These are phyloP conservation scores for Triplophysa siluroides DNA, from an alignment of 2,113 vertebrate genomes.

Conservation along the genomic window DNA sequence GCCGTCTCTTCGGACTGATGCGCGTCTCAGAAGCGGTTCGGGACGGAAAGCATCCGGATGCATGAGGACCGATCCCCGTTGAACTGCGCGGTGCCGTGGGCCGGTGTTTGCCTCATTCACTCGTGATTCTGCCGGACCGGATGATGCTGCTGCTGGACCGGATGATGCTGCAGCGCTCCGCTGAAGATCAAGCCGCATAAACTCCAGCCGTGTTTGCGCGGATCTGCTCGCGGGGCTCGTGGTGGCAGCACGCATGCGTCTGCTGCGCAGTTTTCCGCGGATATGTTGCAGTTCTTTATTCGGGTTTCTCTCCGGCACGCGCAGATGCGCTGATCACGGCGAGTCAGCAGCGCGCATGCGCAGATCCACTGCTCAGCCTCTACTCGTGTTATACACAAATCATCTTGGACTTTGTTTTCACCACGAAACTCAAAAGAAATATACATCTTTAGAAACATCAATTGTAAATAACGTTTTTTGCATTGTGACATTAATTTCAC, in stretches of 20 bases:
- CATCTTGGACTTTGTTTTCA: constrained; percentile 48
- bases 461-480: too few species aligned
- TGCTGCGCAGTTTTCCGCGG: not conserved
- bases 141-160: not conserved
- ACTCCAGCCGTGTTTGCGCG: constrained; percentile 10
- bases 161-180: constrained; percentile 1
- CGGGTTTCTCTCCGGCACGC: constrained; percentile 12
- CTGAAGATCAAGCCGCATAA: not conserved
- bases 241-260: not conserved
- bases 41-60: not conserved
- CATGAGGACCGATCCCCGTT: not conserved
- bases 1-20: not conserved
- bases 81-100: constrained; percentile 62
- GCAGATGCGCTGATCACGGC: constrained; percentile 65
- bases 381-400: constrained; percentile 45
- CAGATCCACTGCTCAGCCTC: constrained; percentile 57
- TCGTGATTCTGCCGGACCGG: constrained; percentile 20
- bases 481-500: too few species aligned
- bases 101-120: constrained; percentile 20
- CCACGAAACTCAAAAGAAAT: too few species aligned
- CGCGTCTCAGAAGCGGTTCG: not conserved
- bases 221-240: not conserved
- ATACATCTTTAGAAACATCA: too few species aligned
- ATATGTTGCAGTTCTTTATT: constrained; percentile 2
- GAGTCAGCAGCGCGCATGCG: constrained; percentile 76